A percentile compares a stretch with the other conserved stretches of the same genome.
Evolutionary conservation across 2,797 vertebrate species (phyloP).

Genomic region (Iguana delicatissima): DNA sequence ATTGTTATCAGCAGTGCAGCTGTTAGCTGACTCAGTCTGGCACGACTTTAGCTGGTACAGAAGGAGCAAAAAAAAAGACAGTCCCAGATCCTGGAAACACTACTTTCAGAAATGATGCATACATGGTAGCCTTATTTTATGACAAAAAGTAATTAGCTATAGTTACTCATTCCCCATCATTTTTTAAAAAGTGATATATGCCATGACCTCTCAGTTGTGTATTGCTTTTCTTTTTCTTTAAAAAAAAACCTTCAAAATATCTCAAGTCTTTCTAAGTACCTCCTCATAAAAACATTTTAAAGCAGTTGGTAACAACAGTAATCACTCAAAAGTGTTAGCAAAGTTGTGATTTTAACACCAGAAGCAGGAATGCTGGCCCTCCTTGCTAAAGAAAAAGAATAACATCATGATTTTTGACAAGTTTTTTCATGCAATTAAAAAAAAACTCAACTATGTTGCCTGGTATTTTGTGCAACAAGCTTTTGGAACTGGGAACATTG

Average conservation of each 20-base stretch:
- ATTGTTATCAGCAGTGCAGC: background rate
- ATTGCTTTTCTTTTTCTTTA: background rate
- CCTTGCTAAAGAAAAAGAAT: background rate
- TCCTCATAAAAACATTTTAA: background rate
- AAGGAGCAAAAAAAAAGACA: too few species aligned
- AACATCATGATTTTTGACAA: background rate
- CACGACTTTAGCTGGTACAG: background rate
- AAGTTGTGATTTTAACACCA: background rate
- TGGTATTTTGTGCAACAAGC: background rate
- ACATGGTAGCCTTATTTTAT: background rate
- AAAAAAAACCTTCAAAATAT: background rate
- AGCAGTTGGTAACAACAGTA: background rate
- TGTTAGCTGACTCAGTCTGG: background rate
- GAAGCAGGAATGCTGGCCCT: background rate
- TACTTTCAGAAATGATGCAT: background rate
- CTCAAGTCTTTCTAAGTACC: background rate
- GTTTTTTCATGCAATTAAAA: background rate
- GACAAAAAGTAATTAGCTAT: background rate
- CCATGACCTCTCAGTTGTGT: background rate
- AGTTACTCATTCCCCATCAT: background rate
- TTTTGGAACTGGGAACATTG: conserved; percentile 2
- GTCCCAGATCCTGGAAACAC: background rate
- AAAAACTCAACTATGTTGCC: background rate
- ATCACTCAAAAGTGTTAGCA: background rate
- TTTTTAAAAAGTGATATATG: background rate